Conservation (phyloP, 2,888 invertebrate species). For the Scrobipalpa atriplicella region DNA sequence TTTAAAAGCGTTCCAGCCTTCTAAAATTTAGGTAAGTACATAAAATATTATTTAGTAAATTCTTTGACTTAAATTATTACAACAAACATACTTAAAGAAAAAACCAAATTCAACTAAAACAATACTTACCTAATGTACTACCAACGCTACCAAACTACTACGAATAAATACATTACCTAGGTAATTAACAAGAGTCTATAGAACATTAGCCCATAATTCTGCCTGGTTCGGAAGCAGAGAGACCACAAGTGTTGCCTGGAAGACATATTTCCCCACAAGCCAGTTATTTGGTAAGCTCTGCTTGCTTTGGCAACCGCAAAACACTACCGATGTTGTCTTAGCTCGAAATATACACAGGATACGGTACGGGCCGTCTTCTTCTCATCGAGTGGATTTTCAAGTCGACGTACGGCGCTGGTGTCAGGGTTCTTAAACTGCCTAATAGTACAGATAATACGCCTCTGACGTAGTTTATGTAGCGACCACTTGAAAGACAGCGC, state of each 20-base stretch:
- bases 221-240: constrained; percentile 10
- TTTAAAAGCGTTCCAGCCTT: too few species aligned
- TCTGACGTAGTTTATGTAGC: too few species aligned
- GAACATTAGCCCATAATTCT: constrained; percentile 15
- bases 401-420: too few species aligned
- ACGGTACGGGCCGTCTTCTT: background rate
- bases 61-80: too few species aligned
- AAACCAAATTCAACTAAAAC: too few species aligned
- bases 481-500: too few species aligned
- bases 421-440: too few species aligned
- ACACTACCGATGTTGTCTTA: constrained; percentile 14
- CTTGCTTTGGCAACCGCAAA: constrained; percentile 13
- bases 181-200: constrained; percentile 15
- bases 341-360: background rate
- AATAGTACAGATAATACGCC: too few species aligned
- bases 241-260: constrained; percentile 20
- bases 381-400: too few species aligned
- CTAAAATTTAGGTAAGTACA: too few species aligned
- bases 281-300: constrained; percentile 16
- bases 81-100: too few species aligned
- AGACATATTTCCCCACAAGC: constrained; percentile 20
- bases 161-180: constrained; percentile 1
- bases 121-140: background rate
- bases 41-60: too few species aligned
- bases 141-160: background rate